phyloP scores from a whole-genome alignment of 2,888 invertebrate genomes.

The Imbricaverruca yamaguchii region DNA sequence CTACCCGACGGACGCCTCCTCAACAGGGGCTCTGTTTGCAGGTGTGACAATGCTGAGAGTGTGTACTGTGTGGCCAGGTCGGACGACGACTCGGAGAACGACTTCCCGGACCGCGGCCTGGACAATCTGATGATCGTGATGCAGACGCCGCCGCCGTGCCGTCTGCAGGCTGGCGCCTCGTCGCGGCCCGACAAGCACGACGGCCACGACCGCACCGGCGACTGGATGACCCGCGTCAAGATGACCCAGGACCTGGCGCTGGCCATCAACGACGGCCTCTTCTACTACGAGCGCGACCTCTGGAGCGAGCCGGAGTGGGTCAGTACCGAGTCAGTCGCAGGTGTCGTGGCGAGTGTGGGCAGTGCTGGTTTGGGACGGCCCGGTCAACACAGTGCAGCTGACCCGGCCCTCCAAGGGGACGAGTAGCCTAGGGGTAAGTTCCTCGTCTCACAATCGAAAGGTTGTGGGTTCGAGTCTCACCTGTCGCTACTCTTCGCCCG shows the following conservation, averaged over 20 bases:
- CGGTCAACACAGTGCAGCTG: too few relatives aligned
- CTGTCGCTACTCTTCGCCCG: too few relatives aligned
- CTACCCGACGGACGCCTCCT: too few relatives aligned
- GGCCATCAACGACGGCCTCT: constrained; percentile 93
- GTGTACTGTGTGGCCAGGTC: constrained; percentile 25
- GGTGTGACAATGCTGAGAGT: too few relatives aligned
- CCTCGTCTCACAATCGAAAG: too few relatives aligned
- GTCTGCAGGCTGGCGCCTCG: constrained; percentile 38
- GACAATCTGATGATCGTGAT: constrained; percentile 92
- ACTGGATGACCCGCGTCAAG: constrained; percentile 81
- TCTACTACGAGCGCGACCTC: constrained; percentile 90
- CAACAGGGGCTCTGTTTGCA: too few relatives aligned
- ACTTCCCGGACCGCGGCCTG: constrained; percentile 85
- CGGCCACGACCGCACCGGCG: constrained; percentile 82
- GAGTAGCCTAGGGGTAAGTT: too few relatives aligned
- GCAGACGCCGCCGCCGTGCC: constrained; percentile 49
- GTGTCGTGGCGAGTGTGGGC: too few relatives aligned
- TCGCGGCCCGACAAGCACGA: constrained; percentile 61
- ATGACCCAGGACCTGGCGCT: constrained; percentile 90
- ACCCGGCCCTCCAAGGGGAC: too few relatives aligned
- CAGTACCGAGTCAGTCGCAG: constrained; percentile 32
- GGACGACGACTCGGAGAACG: constrained; percentile 46
- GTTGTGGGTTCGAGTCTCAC: too few relatives aligned
- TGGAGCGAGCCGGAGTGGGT: constrained; percentile 61
- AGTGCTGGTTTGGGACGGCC: too few relatives aligned